phyloP scores from a whole-genome alignment of 2,113 vertebrate species.

The Oncorhynchus nerka region DNA sequence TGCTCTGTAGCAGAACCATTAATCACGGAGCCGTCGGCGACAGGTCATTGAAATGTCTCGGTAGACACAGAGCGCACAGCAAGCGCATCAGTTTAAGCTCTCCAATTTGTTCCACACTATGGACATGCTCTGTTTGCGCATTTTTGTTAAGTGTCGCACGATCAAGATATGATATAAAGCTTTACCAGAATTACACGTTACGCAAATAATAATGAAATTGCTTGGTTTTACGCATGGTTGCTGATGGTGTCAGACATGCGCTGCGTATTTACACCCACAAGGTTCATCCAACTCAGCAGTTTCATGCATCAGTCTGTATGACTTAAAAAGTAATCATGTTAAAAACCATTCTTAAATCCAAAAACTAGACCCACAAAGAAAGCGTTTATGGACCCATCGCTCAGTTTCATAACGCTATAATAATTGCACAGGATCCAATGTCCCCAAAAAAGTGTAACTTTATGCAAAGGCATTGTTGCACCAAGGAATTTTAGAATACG shows the following conservation, averaged over 20 bases:
- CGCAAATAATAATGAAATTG: too few relatives aligned
- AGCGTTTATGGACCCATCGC: background rate
- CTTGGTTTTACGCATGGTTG: too few relatives aligned
- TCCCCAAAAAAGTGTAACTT: background rate
- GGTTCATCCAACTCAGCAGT: too few relatives aligned
- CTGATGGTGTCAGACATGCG: too few relatives aligned
- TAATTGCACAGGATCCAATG: too few relatives aligned
- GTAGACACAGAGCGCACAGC: background rate
- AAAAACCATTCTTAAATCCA: background rate
- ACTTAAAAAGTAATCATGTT: background rate
- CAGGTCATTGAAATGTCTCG: background rate
- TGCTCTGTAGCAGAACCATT: background rate
- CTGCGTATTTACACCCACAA: too few relatives aligned
- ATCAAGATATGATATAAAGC: too few relatives aligned
- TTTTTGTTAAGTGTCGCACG: too few relatives aligned
- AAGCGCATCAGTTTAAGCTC: background rate
- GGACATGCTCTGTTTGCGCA: too few relatives aligned
- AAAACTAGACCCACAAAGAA: background rate
- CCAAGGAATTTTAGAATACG: background rate
- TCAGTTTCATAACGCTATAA: background rate
- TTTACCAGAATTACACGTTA: too few relatives aligned
- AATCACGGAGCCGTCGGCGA: background rate
- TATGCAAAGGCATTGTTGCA: background rate
- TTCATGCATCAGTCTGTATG: too few relatives aligned
- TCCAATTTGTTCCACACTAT: background rate